Base-by-base conservation (phyloP, 2,113 vertebrate species). In the Nestor notabilis region DNA sequence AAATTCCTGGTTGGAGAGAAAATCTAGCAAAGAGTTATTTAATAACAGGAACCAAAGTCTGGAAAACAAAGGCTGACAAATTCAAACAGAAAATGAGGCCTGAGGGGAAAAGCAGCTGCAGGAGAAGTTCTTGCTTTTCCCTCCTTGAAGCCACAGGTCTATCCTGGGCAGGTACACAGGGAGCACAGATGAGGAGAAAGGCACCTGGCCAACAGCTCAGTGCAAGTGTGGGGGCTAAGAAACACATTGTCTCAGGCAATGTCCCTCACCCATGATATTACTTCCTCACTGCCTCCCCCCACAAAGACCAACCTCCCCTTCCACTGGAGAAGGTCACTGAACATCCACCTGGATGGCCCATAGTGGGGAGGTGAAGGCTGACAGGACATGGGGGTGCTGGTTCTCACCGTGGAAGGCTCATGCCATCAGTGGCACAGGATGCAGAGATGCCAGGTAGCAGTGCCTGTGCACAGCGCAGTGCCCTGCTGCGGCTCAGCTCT, bases 11-110 rank as follows among this genome's bases (percentile, higher is more conserved):
- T 74, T 6, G 7, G 41, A 55, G 64, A 93, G 53, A 80, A 95
- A 90, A 93, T 77, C 21, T 55, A 58, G 43, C 15, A 43, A 88
- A 77, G 33, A 81, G 31, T 77, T 90, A 61, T 77, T 96, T 90
- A 88, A 80, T 77, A 92, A 77, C 52, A 93, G 37, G 79, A 69
- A 83, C 11, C 0, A 0, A 92, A 52, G 63, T 25, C 74, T 90
- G 44, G 65, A 91, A 94, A 82, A 41, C 2, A 2, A 90, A 86
- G 24, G 25, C 39, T 92, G 49, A 81, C 10, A 4, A 87, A 90
- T 46, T 78, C 55, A 78, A 75, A 46, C 11, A 86, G 88, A 95
- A 90, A 80, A 63, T 1, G 0, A 90, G 29, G n/a, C 80, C 72
- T 10, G 1, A 87, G 53, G 72, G 53, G 49, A 88, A 95, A 83